Base-by-base conservation (phyloP, 35 echinoderm and acorn worm species). In the Nesometra sesokonis region DNA sequence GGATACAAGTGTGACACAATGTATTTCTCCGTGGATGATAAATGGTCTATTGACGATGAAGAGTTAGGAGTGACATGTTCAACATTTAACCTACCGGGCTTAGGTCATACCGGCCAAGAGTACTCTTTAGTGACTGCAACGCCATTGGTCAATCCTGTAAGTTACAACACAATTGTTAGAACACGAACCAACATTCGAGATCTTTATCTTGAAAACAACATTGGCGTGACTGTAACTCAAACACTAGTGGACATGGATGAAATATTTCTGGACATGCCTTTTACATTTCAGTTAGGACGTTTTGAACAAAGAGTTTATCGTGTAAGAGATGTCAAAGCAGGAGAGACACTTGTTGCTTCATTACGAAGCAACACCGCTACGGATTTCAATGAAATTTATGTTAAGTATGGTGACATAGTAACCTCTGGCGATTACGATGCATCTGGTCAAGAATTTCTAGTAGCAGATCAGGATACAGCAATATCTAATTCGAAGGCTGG, bases 1-100 rank as follows among this genome's bases (percentile, higher is more conserved):
- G 90, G 90, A 23, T 91, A 87, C 36, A 87, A 91, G 43, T 91
- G 90, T 43, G 90, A 91, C 35, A 79, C 90, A 4, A 82, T 67
- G 15, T 91, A 91, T 78, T 79, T 91, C 3, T 91, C 90, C 4
- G 86, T 77, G 40, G 86, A 91, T 47, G 43, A 77, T 19, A 43
- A 77, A 29, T 91, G 85, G 85, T 37, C 78, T 34, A 84, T 91
- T 38, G 80, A 76, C 29, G 90, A 91, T 84, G 27, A 82, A 34
- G 90, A 91, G 80, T 17, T 91, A 15, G 90, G 90, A 35, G 31
- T 32, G 17, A 87, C 57, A 23, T 77, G 87, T 77, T 7, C 30
- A 39, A 29, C 85, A 37, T 0, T 29, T 77, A 39, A 36, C 19
- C 35, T 91, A 13, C 57, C 84, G 30, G 77, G 46, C 35, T 13